These are phyloP conservation scores for Hydrophis major DNA, from an alignment of 2,797 vertebrate genomes.

Conservation along the genomic window DNA sequence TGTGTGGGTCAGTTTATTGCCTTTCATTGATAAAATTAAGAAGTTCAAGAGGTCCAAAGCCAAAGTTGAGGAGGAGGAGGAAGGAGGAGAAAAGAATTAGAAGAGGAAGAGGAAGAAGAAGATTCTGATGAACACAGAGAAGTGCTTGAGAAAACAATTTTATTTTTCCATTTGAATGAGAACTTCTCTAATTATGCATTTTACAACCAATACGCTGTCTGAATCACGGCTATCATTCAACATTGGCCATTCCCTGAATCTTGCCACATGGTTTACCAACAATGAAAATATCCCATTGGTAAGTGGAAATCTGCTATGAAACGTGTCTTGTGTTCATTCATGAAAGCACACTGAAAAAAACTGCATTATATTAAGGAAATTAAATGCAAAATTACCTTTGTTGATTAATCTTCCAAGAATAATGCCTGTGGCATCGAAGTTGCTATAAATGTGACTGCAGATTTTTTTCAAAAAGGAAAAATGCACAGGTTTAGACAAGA, in stretches of 20 bases:
- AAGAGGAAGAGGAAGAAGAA: no score
- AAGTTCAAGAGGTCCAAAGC: background rate
- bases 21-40: background rate
- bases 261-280: background rate
- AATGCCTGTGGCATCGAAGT: background rate
- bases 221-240: background rate
- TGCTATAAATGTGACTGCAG: background rate
- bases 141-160: background rate
- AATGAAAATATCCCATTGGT: background rate
- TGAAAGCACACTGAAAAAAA: background rate
- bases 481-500: background rate
- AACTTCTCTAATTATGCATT: background rate
- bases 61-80: background rate
- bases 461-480: background rate
- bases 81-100: no score
- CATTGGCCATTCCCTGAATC: background rate
- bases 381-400: background rate
- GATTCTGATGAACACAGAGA: background rate
- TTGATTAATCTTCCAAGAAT: background rate
- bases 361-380: background rate
- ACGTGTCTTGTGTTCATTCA: background rate
- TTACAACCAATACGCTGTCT: background rate
- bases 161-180: background rate
- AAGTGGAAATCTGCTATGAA: background rate
- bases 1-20: no score